Conservation (phyloP, 2,888 invertebrate species). For the Tanypteryx hageni region DNA sequence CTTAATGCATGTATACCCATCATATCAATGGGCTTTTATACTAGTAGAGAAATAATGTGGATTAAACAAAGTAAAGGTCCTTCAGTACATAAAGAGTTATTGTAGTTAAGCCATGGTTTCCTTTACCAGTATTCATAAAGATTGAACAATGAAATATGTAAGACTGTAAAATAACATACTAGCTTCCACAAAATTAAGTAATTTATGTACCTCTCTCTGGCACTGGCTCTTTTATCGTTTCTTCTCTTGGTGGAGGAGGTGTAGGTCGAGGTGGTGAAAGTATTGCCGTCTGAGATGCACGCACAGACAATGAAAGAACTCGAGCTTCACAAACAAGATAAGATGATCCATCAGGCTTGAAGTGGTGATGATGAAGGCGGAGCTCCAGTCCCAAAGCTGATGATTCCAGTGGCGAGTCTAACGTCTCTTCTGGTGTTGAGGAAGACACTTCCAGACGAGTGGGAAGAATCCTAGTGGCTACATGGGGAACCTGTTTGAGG, state of each 20-base stretch:
- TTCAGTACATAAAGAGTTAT: too few relatives aligned
- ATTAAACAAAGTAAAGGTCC: too few relatives aligned
- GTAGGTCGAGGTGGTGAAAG: slow-evolving; percentile 23
- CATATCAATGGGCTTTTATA: too few relatives aligned
- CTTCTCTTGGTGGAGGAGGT: slow-evolving; percentile 44
- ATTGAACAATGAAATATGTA: not conserved
- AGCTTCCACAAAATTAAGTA: not conserved
- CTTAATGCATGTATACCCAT: too few relatives aligned
- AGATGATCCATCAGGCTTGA: slow-evolving; percentile 14
- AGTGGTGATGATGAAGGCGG: slow-evolving; percentile 23
- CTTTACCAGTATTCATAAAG: too few relatives aligned
- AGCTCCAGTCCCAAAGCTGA: slow-evolving; percentile 38
- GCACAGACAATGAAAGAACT: slow-evolving; percentile 29
- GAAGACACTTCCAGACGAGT: slow-evolving; percentile 40
- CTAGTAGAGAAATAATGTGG: too few relatives aligned
- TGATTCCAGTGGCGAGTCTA: slow-evolving; percentile 12
- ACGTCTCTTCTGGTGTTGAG: slow-evolving; percentile 16
- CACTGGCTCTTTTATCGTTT: slow-evolving; percentile 34
- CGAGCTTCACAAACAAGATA: slow-evolving; percentile 27
- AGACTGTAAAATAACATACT: not conserved
- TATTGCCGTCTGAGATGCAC: not conserved
- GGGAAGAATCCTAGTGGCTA: slow-evolving; percentile 12
- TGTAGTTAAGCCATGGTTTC: too few relatives aligned
- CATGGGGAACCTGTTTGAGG: slow-evolving; percentile 30
- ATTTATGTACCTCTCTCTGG: slow-evolving; percentile 47